Base-by-base conservation (phyloP, 2,888 invertebrate genomes). In the Lymantria monacha region DNA sequence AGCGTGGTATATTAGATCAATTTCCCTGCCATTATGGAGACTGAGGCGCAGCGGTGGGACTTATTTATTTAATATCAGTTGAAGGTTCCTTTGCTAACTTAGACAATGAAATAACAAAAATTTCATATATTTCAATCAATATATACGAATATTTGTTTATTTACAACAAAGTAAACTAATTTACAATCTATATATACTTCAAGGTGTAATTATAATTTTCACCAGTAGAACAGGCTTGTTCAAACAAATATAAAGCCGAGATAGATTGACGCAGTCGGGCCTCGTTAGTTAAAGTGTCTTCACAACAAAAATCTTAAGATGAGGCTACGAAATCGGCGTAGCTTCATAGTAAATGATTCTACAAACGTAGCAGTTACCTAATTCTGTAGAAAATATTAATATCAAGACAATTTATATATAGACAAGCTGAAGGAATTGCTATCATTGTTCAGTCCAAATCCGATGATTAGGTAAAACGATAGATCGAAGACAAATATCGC, bases 221-320 rank as follows among this genome's bases (percentile, higher is more conserved):
- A 43, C 48, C 12, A 14, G 22, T 31, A 44, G 47, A 44, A 46
- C 43, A 12, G 42, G 42, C 53, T 53, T 51, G 48, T 54, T 53
- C 60, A 63, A 61, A 57, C 55, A 53, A 68, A 57, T 69, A 63
- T 66, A 63, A 66, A 61, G 62, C 45, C 45, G 58, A 64, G 70
- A 63, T 58, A 59, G 68, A 75, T 70, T 64, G 64, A 64, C 60
- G 62, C 59, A 61, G 69, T 69, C 71, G 58, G 60, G 54, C 59
- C 69, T 78, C 77, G 79, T 79, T 78, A 75, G 64, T 62, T 69
- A 65, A 70, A 79, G 71, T 70, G 73, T 76, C 67, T 59, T 72
- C 66, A 57, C 63, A 68, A 75, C 68, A 75, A 70, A 66, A 74
- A 71, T 69, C 63, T 63, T 52, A 54, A 54, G 56, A 50, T 53